phyloP scores from a whole-genome alignment of 2,888 invertebrate species.

The Sphinx pinastri region DNA sequence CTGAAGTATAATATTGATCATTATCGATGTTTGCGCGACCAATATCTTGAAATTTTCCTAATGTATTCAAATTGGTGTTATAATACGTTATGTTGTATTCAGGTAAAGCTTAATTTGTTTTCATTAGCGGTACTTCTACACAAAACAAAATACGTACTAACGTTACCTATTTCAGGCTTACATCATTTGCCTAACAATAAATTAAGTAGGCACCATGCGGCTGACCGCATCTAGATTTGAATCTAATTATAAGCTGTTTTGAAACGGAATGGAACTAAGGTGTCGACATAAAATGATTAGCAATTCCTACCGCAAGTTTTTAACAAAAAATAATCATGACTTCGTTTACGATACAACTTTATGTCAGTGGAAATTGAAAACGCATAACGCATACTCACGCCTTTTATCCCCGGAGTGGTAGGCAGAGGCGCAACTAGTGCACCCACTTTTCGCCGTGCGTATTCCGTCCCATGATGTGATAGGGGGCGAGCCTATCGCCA shows the following conservation, averaged over 20 bases:
- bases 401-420: too few relatives aligned
- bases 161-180: neutral
- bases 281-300: slow-evolving; percentile 16
- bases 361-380: slow-evolving; percentile 10
- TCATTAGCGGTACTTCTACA: neutral
- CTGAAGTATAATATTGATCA: too few relatives aligned
- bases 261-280: slow-evolving; percentile 31
- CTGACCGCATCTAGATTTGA: slow-evolving; percentile 1
- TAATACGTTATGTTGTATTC: neutral
- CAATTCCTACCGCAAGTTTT: slow-evolving; percentile 1
- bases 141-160: neutral
- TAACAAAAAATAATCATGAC: slow-evolving; percentile 15
- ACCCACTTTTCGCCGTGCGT: too few relatives aligned
- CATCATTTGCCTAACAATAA: slow-evolving; percentile 10
- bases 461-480: too few relatives aligned
- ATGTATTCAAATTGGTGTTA: too few relatives aligned
- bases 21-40: too few relatives aligned
- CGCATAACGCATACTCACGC: too few relatives aligned
- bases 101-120: neutral
- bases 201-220: neutral
- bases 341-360: slow-evolving; percentile 1
- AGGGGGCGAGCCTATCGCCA: too few relatives aligned
- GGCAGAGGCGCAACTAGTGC: too few relatives aligned
- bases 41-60: too few relatives aligned
- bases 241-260: slow-evolving; percentile 32